Evolutionary conservation across 2,113 vertebrate species (phyloP), one percentile per base, ranked within the genome.

Genomic region (Anguilla rostrata): DNA sequence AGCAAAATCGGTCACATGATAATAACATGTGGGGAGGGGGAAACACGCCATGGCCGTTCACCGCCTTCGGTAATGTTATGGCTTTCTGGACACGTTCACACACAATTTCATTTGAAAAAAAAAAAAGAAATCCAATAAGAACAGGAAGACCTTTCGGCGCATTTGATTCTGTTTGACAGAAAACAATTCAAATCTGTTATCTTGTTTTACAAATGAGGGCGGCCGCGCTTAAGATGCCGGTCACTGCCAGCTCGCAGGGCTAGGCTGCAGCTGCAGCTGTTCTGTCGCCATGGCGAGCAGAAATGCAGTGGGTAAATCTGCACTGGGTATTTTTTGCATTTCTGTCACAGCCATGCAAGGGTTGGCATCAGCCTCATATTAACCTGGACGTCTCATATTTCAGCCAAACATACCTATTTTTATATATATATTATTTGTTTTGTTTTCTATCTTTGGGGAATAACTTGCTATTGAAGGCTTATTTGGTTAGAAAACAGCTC

Each of bases 41-140:
- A 4, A 43, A 2, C 8, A 5, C 18, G 49, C 71, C 56, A 39
- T 56, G 29, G 22, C 29, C 43, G 43, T 8, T 85, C n/a, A 18
- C 43, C 26, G 39, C 79, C 41, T 43, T 46, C 1, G 40, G 16
- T 53, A 12, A 53, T 14, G 49, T 53, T 49, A 71, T 85, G 71
- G 43, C 71, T 85, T 85, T 56, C 84, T 79, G 84, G 84, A 79
- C 75, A 85, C 71, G 84, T 78, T 46, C 39, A 29, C 41, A 34
- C 71, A 12, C 60, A 66, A 66, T 26, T 26, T 66, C 60, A 22
- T 26, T 14, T 29, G 11, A 56, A 56, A 56, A 83, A 84, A 71
- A 84, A 40, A 85, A 84, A 34, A 84, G 46, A 84, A 40, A 85
- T 81, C 78, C 84, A 81, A 85, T 81, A 81, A 85, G 46, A 85